Evolutionary conservation across 2,888 invertebrate species (phyloP).

Genomic region (Drosophila colorata): DNA sequence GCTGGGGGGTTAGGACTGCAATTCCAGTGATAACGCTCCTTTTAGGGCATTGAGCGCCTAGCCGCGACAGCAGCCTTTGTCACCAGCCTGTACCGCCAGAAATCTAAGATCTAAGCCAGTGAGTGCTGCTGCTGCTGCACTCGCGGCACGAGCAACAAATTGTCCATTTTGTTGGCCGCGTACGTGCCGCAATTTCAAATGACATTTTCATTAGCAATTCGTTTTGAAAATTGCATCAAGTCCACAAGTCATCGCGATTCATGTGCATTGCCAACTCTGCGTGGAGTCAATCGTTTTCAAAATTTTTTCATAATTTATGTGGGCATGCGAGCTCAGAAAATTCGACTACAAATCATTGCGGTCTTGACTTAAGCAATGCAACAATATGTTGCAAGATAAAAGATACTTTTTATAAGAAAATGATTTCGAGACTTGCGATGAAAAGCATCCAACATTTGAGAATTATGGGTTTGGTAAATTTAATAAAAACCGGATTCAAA

Average conservation of each 20-base stretch:
- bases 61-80: constrained; percentile 56
- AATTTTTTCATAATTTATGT: constrained; percentile 60
- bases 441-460: no score
- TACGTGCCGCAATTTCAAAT: constrained; percentile 78
- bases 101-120: constrained; percentile 57
- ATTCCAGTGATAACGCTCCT: constrained; percentile 61
- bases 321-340: constrained; percentile 35
- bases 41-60: constrained; percentile 56
- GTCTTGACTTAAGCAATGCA: constrained; percentile 39
- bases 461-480: no score
- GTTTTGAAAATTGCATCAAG: constrained; percentile 76
- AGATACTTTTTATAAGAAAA: constrained; percentile 9
- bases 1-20: neutral
- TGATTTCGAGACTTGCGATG: neutral
- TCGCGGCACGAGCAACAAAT: constrained; percentile 77
- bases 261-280: constrained; percentile 55
- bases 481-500: no score
- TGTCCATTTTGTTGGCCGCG: constrained; percentile 76
- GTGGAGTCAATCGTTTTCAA: constrained; percentile 63
- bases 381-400: constrained; percentile 30
- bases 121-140: constrained; percentile 38
- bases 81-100: constrained; percentile 46
- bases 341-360: constrained; percentile 48
- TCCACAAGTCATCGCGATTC: constrained; percentile 62
- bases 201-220: constrained; percentile 82